phyloP scores from a whole-genome alignment of 2,113 vertebrate species.

The Nothoprocta perdicaria region DNA sequence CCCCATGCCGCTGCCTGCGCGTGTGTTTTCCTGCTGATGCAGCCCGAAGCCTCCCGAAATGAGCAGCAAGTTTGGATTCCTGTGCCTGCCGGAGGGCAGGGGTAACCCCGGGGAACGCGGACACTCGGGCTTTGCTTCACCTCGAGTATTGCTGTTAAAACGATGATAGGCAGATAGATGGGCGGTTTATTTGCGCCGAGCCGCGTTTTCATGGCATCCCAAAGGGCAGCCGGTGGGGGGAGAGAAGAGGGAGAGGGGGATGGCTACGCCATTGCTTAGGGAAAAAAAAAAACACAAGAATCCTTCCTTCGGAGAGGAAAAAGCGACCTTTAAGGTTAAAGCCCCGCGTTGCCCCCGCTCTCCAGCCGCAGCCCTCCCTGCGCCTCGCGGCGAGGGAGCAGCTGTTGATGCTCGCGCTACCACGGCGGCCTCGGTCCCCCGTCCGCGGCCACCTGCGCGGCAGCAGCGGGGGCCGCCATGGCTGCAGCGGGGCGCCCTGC shows the following conservation, averaged over 20 bases:
- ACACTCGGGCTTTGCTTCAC: background rate
- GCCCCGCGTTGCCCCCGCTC: background rate
- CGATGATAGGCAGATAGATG: background rate
- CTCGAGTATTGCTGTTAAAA: background rate
- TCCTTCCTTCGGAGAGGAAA: background rate
- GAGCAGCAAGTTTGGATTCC: background rate
- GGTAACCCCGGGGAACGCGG: background rate
- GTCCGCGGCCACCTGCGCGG: too few relatives aligned
- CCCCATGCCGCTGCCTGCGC: background rate
- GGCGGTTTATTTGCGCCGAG: background rate
- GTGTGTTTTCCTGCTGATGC: too few relatives aligned
- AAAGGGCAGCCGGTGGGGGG: constrained; percentile 7
- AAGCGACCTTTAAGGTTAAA: background rate
- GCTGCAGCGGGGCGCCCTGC: too few relatives aligned
- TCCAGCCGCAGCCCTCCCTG: background rate
- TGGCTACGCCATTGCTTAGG: background rate
- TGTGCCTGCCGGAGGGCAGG: background rate
- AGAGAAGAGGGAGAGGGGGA: background rate
- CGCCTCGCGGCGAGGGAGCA: background rate
- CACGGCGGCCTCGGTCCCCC: too few relatives aligned
- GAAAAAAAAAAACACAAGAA: background rate
- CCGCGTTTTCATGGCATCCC: constrained; percentile 39
- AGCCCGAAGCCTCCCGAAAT: background rate
- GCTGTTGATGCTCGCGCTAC: background rate
- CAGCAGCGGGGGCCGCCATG: too few relatives aligned